Conservation (phyloP, 64 coral and sea anemone species). For the Montipora cactus region DNA sequence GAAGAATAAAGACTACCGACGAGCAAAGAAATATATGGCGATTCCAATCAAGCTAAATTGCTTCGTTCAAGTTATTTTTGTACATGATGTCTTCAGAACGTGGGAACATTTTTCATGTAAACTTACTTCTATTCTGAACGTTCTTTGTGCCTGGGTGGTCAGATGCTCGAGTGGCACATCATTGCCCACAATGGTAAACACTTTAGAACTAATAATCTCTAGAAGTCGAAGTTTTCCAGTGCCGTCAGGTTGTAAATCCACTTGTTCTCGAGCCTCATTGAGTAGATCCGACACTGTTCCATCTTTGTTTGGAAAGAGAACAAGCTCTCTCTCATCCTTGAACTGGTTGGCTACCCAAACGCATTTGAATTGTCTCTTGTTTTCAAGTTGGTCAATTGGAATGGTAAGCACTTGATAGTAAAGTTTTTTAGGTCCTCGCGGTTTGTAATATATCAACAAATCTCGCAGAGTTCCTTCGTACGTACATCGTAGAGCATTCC, state of each 20-base stretch:
- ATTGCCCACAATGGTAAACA: constrained; percentile 80
- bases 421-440: constrained; percentile 96
- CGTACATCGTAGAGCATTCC: constrained; percentile 88
- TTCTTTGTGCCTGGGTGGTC: constrained; percentile 73
- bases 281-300: constrained; percentile 84
- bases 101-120: too few species aligned
- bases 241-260: constrained; percentile 49
- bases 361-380: constrained; percentile 98
- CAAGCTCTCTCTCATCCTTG: constrained; percentile 93
- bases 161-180: constrained; percentile 88
- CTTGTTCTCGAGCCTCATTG: constrained; percentile 80
- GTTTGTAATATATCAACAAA: constrained; percentile 97
- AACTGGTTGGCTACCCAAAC: constrained; percentile 87
- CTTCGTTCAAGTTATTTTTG: background rate
- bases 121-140: constrained; percentile 96
- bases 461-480: constrained; percentile 96
- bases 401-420: constrained; percentile 98
- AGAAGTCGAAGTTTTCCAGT: constrained; percentile 74
- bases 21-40: too few species aligned
- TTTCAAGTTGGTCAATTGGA: constrained; percentile 95
- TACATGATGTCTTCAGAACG: too few species aligned
- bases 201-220: constrained; percentile 96
- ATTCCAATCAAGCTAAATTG: too few species aligned
- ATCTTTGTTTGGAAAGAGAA: constrained; percentile 94
- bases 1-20: too few species aligned